Percentiles rank a stretch among this genome's conserved stretches.
phyloP scores from a whole-genome alignment of 2,888 invertebrate genomes.

The Sisyra nigra region DNA sequence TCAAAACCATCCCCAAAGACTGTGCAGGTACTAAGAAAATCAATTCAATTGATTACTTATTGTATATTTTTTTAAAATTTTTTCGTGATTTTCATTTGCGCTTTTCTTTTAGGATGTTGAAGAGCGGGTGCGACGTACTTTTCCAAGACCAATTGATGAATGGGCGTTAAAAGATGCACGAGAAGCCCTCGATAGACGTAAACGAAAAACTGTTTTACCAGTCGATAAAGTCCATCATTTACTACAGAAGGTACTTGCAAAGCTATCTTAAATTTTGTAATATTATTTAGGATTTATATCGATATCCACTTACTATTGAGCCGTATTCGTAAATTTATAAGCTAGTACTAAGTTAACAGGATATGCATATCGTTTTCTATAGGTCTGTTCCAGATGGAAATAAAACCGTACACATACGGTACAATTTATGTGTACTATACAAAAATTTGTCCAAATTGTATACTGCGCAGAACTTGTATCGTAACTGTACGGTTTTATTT shows the following conservation, averaged over 20 bases:
- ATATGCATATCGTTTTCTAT: too few species aligned
- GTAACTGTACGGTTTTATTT: too few species aligned
- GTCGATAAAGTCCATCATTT: constrained; percentile 81
- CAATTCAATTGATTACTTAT: background rate
- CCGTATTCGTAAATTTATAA: too few species aligned
- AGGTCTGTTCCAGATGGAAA: too few species aligned
- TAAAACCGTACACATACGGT: too few species aligned
- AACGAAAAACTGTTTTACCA: constrained; percentile 66
- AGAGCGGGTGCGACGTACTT: constrained; percentile 77
- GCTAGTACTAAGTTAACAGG: too few species aligned
- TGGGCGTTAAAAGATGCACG: constrained; percentile 88
- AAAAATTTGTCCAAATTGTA: too few species aligned
- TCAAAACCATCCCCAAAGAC: constrained; percentile 71
- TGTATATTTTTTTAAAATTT: background rate
- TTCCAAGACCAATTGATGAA: constrained; percentile 88
- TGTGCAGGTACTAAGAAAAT: constrained; percentile 36
- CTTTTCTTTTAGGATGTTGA: constrained; percentile 59
- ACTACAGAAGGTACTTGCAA: constrained; percentile 49
- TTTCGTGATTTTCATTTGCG: background rate
- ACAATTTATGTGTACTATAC: too few species aligned
- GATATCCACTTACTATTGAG: too few species aligned
- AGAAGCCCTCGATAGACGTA: constrained; percentile 63
- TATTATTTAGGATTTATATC: too few species aligned
- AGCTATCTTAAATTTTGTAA: background rate
- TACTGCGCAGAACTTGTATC: too few species aligned